These are phyloP conservation scores for Paratrypauchen microcephalus DNA, from an alignment of 2,797 vertebrate species.

Conservation along the genomic window DNA sequence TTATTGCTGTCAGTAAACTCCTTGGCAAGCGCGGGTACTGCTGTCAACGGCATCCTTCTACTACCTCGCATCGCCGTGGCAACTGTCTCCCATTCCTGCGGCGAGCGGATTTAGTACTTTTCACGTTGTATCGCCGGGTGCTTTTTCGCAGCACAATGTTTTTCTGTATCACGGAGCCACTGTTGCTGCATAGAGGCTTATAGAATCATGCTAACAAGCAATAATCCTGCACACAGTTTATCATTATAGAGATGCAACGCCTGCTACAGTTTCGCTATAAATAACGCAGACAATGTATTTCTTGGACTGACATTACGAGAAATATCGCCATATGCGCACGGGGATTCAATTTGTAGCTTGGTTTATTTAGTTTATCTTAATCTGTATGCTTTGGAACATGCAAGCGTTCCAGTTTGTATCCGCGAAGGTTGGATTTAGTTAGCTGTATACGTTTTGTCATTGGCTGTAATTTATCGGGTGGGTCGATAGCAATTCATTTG, in stretches of 20 bases:
- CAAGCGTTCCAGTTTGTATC: conserved; percentile 2
- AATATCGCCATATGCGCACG: conserved; percentile 21
- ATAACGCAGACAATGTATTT: conserved; percentile 17
- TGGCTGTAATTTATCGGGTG: conserved; percentile 53
- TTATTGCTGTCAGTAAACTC: conserved; percentile 68
- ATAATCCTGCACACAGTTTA: not conserved
- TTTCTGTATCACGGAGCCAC: conserved; percentile 24
- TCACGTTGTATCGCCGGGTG: not conserved
- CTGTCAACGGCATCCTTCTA: conserved; percentile 50
- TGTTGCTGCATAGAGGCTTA: conserved; percentile 14
- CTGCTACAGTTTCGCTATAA: conserved; percentile 10
- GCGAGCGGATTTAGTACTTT: not conserved
- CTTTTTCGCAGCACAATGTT: conserved; percentile 14
- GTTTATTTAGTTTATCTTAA: conserved; percentile 30
- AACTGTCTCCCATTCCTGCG: conserved; percentile 14
- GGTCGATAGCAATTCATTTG: conserved; percentile 59
- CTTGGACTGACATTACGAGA: conserved; percentile 17
- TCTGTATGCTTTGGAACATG: conserved; percentile 16
- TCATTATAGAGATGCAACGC: conserved; percentile 33
- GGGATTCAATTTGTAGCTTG: conserved; percentile 38
- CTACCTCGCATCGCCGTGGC: conserved; percentile 16
- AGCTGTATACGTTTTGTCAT: conserved; percentile 42
- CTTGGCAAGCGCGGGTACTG: conserved; percentile 54
- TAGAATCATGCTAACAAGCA: conserved; percentile 1
- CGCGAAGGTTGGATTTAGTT: conserved; percentile 28